Percentiles rank a stretch among this genome's conserved stretches.
Evolutionary conservation across 2,113 vertebrate genomes (phyloP).

Genomic region (Archilochus colubris): DNA sequence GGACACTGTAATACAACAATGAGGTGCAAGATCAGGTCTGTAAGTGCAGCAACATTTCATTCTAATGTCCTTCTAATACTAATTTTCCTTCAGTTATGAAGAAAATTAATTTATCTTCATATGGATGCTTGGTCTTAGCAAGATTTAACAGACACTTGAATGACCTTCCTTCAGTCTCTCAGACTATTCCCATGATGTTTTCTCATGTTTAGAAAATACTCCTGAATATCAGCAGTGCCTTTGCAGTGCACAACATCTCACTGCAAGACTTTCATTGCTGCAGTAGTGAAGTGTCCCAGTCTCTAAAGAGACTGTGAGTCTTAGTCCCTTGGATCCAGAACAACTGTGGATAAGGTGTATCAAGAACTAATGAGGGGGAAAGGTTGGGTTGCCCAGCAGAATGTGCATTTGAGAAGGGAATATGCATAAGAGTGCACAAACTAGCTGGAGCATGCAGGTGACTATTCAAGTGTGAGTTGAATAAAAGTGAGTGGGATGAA

Average conservation of each 20-base stretch:
- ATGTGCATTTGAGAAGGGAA: background rate
- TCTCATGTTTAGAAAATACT: background rate
- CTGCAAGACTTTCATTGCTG: background rate
- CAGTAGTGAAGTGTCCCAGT: background rate
- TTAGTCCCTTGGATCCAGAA: background rate
- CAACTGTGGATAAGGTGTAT: background rate
- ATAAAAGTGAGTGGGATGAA: background rate
- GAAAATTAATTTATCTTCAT: background rate
- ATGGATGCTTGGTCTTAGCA: background rate
- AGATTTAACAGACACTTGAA: background rate
- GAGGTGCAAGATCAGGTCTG: background rate
- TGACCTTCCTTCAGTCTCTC: background rate
- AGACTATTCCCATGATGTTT: background rate
- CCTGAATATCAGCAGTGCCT: background rate
- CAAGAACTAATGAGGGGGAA: background rate
- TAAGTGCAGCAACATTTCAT: background rate
- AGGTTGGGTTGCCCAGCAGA: background rate
- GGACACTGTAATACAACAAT: background rate
- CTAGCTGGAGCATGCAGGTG: background rate
- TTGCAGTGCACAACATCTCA: background rate
- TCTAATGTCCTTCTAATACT: background rate
- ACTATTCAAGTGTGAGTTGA: background rate
- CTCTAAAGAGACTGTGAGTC: background rate
- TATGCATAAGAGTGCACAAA: fast-evolving
- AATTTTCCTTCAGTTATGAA: background rate